Base-by-base conservation (phyloP, 2,797 vertebrate genomes). In the Muscicapa striata region DNA sequence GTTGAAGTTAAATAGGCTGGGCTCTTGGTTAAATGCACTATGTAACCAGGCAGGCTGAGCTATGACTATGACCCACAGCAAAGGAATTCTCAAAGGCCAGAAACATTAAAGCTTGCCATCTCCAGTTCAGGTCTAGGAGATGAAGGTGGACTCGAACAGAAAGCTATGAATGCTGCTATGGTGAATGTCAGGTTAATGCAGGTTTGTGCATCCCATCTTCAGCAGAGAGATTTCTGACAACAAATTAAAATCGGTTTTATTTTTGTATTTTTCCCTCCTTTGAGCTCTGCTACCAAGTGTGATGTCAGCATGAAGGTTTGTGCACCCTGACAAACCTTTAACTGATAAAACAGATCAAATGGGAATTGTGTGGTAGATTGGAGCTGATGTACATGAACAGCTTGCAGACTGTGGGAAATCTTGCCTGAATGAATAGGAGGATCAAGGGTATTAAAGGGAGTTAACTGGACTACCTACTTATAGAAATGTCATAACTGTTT, bases 371-470 rank as follows among this genome's bases (percentile, higher is more conserved):
- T 59, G 46, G 16, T 80, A 91, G 52, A 55, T 8, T 55, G 67
- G 66, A 85, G 59, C 38, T 87, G 54, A 89, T 66, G n/a, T 48
- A 69, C 17, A 3, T 64, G 54, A 94, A 45, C 4, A 18, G 69
- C 85, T 52, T 63, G 38, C 69, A 92, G 54, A 43, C 80, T 92
- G 58, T 77, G 79, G 83, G 80, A 95, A 93, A 96, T 63, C 69
- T 66, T 91, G 72, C 57, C 58, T 93, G 73, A 72, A 68, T 91
- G 41, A 79, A 90, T 64, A 92, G 92, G 48, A 94, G 64, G 87
- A 94, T 94, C 79, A 59, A 89, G 54, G 74, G 67, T 77, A 83
- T 84, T 84, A 90, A 90, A 91, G 69, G 81, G 78, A 91, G 63
- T 87, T 94, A 94, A 92, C 1, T 78, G 43, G 85, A 95, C 69